These are phyloP conservation scores for Drosophila pectinifera DNA, from an alignment of 1,140 invertebrate genomes.

Conservation along the genomic window DNA sequence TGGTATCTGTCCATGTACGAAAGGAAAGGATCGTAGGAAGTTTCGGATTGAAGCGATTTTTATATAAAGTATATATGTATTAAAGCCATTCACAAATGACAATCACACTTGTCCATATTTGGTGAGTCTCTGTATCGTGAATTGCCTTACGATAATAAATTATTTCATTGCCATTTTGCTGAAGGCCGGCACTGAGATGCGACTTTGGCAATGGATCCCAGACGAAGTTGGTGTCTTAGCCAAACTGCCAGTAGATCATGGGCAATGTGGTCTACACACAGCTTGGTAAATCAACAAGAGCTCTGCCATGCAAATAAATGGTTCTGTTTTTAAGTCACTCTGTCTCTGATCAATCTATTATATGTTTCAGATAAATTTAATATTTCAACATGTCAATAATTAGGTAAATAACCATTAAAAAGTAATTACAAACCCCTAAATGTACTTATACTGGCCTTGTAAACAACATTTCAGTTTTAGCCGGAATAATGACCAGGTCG, in stretches of 20 bases:
- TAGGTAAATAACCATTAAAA: background rate
- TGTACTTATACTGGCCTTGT: background rate
- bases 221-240: slow-evolving; percentile 17
- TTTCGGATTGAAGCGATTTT: no score
- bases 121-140: slow-evolving; percentile 16
- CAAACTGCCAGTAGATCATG: slow-evolving; percentile 39
- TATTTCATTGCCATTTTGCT: slow-evolving; percentile 17
- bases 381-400: background rate
- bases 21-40: no score
- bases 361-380: background rate
- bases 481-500: background rate
- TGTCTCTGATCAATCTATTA: background rate
- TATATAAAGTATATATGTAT: slow-evolving; percentile 11
- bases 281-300: slow-evolving; percentile 21
- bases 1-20: no score
- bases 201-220: slow-evolving; percentile 12
- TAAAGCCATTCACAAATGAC: slow-evolving; percentile 27
- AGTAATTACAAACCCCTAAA: background rate
- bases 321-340: slow-evolving; percentile 17
- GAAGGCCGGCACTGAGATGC: slow-evolving; percentile 21
- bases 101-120: slow-evolving; percentile 42
- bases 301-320: slow-evolving; percentile 12
- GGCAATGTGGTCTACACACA: slow-evolving; percentile 28
- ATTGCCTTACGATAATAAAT: slow-evolving; percentile 9
- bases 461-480: background rate